These are phyloP conservation scores for Bufo gargarizans DNA, from an alignment of 2,113 vertebrate species.

Conservation along the genomic window DNA sequence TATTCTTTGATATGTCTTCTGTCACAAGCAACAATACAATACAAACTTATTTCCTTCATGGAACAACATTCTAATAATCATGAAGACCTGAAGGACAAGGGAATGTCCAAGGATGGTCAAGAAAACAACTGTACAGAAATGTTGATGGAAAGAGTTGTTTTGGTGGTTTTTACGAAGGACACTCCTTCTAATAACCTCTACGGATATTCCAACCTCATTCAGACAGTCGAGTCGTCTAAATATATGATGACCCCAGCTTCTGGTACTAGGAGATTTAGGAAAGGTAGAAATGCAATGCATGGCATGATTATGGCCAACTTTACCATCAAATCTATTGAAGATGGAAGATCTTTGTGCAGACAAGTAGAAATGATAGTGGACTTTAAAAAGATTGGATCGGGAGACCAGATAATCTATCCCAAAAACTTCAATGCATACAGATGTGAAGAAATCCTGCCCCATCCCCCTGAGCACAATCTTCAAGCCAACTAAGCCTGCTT, in stretches of 20 bases:
- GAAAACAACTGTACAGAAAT: rapidly evolving
- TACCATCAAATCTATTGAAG: rapidly evolving
- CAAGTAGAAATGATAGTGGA: conserved; percentile 88
- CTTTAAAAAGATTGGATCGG: conserved; percentile 87
- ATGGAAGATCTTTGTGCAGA: conserved; percentile 64
- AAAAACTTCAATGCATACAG: conserved; percentile 61
- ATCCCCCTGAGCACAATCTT: too few species aligned
- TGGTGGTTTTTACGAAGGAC: conserved; percentile 84
- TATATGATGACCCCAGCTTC: conserved; percentile 64
- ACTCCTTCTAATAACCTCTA: conserved; percentile 60
- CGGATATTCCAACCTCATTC: conserved; percentile 74
- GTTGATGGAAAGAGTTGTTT: conserved; percentile 62
- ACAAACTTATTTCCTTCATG: conserved; percentile 72
- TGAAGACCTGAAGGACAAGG: neutral
- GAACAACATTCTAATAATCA: neutral
- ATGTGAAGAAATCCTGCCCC: too few species aligned
- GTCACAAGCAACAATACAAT: too few species aligned
- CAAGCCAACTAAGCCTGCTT: too few species aligned
- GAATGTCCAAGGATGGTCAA: conserved; percentile 28
- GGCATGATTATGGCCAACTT: conserved; percentile 52
- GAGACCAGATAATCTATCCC: conserved; percentile 84
- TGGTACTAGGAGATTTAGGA: conserved; percentile 73
- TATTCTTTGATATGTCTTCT: too few species aligned
- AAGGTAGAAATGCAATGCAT: conserved; percentile 72
- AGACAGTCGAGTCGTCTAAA: conserved; percentile 81